phyloP scores from a whole-genome alignment of 1,140 invertebrate species.

The Eriocheir sinensis region DNA sequence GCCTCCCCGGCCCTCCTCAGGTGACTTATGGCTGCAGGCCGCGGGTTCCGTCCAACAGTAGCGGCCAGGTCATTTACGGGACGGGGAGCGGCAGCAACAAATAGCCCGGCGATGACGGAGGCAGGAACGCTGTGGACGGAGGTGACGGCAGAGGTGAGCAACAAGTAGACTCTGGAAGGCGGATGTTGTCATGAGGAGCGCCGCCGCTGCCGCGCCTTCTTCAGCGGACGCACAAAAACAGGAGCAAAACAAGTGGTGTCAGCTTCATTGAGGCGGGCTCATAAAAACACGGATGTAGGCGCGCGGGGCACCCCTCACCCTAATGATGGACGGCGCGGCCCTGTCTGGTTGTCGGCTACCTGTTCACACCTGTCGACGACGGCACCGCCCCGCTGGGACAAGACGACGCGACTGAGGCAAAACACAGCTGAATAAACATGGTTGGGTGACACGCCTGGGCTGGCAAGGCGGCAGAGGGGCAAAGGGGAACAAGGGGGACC shows the following conservation, averaged over 20 bases:
- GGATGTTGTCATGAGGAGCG: not conserved
- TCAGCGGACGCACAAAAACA: not conserved
- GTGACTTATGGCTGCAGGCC: not conserved
- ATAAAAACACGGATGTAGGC: not conserved
- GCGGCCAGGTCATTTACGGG: not conserved
- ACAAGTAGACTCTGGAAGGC: not conserved
- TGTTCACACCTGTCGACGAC: not conserved
- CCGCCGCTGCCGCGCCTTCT: not conserved
- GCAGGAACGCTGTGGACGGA: not conserved
- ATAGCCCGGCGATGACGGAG: not conserved
- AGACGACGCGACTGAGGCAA: not conserved
- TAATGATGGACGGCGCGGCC: not conserved
- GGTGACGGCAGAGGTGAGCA: not conserved
- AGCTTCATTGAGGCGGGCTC: not conserved
- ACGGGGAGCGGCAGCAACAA: not conserved
- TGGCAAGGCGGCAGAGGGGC: not conserved
- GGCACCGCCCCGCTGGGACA: not conserved
- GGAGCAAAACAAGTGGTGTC: not conserved
- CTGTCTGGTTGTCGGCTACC: not conserved
- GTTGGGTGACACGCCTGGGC: not conserved
- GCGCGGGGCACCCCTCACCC: not conserved
- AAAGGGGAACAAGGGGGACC: not conserved
- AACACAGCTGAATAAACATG: not conserved
- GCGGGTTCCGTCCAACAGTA: not conserved
- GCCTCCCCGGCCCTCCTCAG: not conserved